phyloP scores from a whole-genome alignment of 2,797 vertebrate genomes.

The Margarornis squamiger region DNA sequence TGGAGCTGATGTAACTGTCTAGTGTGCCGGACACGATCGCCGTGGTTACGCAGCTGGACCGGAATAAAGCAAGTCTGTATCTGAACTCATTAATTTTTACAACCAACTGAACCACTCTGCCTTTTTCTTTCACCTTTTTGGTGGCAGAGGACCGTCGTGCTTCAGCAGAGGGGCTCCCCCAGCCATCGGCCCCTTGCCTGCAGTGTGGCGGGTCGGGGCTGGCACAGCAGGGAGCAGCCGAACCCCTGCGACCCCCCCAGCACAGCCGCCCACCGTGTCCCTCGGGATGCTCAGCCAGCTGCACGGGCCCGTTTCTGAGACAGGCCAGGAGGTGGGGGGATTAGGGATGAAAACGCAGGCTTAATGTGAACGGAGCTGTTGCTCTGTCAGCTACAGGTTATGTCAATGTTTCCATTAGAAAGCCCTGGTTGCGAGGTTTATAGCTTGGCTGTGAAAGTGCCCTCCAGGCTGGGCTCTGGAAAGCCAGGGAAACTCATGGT shows the following conservation, averaged over 20 bases:
- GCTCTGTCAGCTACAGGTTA: conserved; percentile 61
- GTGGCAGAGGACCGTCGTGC: not conserved
- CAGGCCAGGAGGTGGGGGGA: not conserved
- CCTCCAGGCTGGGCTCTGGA: conserved; percentile 64
- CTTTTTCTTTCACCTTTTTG: conserved; percentile 32
- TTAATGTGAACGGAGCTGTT: conserved; percentile 26
- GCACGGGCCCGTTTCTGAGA: not conserved
- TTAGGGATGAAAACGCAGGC: conserved; percentile 5
- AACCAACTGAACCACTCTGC: conserved; percentile 79
- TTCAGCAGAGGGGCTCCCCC: conserved; percentile 22
- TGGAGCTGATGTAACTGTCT: conserved; percentile 82
- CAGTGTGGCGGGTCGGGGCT: not conserved
- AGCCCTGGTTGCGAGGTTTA: conserved; percentile 62
- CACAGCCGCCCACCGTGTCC: not conserved
- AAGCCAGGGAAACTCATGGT: conserved; percentile 1
- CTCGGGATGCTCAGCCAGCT: not conserved
- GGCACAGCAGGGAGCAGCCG: rapidly evolving
- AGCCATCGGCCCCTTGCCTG: conserved; percentile 15
- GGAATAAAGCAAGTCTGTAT: conserved; percentile 82
- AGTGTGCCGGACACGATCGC: conserved; percentile 78
- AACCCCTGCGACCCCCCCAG: rapidly evolving
- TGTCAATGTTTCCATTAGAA: conserved; percentile 75
- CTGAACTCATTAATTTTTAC: conserved; percentile 84
- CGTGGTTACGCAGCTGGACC: conserved; percentile 83
- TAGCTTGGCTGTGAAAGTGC: conserved; percentile 66